Evolutionary conservation across 2,797 vertebrate species (phyloP).

Genomic region (Arremon aurantiirostris): DNA sequence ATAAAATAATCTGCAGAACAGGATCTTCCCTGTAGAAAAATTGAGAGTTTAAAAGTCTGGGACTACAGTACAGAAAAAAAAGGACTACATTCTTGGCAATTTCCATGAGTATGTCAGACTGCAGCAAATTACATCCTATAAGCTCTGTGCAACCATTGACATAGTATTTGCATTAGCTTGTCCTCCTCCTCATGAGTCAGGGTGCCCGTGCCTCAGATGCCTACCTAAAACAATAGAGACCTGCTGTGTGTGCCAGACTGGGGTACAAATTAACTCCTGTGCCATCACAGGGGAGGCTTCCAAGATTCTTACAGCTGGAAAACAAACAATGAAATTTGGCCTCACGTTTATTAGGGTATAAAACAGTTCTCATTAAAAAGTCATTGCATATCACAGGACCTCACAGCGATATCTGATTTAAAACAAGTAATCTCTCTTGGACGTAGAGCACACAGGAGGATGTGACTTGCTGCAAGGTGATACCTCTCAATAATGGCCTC

Average conservation of each 20-base stretch:
- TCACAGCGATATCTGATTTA: not conserved
- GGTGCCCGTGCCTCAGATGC: not conserved
- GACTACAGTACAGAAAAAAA: not conserved
- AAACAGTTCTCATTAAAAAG: not conserved
- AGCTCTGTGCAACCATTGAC: not conserved
- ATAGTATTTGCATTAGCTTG: not conserved
- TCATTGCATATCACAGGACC: not conserved
- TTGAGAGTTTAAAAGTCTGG: not conserved
- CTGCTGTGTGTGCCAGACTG: not conserved
- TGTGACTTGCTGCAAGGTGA: not conserved
- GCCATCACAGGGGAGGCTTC: not conserved
- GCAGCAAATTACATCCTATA: constrained; percentile 19
- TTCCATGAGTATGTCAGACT: not conserved
- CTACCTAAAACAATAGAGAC: not conserved
- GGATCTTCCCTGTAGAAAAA: not conserved
- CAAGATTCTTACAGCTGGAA: not conserved
- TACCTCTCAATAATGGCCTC: not conserved
- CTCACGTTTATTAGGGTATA: not conserved
- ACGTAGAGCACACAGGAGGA: not conserved
- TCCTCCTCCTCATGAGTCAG: not conserved
- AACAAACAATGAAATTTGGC: not conserved
- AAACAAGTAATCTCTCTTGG: not conserved
- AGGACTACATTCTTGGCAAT: not conserved
- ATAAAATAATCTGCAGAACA: not conserved
- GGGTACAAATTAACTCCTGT: not conserved